Evolutionary conservation across 2,113 vertebrate genomes (phyloP).

Genomic region (Chaetura pelagica): DNA sequence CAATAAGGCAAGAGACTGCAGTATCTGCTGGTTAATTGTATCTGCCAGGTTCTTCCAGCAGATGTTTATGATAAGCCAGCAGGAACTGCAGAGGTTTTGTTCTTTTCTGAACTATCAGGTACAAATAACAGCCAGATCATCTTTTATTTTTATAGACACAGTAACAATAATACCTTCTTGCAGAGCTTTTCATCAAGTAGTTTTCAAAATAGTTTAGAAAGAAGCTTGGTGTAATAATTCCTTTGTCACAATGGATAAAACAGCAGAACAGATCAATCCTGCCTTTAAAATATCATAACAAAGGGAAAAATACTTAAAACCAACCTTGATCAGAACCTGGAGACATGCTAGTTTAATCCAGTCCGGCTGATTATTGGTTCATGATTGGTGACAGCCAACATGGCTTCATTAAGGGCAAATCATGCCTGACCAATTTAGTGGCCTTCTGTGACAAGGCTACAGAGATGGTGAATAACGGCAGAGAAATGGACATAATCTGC

Average conservation of each 20-base stretch:
- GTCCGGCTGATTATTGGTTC: background rate
- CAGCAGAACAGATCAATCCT: background rate
- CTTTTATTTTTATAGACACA: background rate
- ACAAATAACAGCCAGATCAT: background rate
- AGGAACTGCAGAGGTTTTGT: background rate
- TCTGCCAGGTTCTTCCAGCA: background rate
- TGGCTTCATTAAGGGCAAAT: too few species aligned
- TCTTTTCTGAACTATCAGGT: background rate
- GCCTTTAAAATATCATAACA: background rate
- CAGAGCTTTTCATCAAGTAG: background rate
- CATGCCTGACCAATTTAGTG: too few species aligned
- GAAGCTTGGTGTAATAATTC: background rate
- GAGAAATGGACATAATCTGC: too few species aligned
- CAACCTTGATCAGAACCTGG: background rate
- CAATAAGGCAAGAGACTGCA: background rate
- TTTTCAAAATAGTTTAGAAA: background rate
- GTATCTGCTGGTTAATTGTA: background rate
- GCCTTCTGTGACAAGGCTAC: too few species aligned
- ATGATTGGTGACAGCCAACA: too few species aligned
- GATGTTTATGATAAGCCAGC: background rate
- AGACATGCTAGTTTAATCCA: background rate
- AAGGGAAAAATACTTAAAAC: background rate
- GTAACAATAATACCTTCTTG: background rate
- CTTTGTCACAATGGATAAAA: background rate
- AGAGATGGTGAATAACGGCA: too few species aligned